Evolutionary conservation across 2,888 invertebrate species (phyloP).

Genomic region (Chalcis sispes): DNA sequence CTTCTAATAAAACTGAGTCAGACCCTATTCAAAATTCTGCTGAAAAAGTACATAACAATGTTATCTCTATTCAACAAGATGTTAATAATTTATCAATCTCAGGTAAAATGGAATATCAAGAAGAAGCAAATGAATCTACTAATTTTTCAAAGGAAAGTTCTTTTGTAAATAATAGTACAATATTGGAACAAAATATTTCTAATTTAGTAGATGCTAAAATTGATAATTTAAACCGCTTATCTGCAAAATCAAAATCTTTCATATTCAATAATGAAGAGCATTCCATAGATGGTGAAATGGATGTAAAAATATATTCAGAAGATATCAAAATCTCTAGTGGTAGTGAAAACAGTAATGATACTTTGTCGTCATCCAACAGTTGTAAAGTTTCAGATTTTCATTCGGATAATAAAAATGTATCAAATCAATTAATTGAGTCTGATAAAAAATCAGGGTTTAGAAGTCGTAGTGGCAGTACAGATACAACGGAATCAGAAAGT

Average conservation of each 20-base stretch:
- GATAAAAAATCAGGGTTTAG: conserved; percentile 71
- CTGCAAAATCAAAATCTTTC: conserved; percentile 38
- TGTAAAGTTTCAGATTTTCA: conserved; percentile 67
- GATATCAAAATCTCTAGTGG: conserved; percentile 70
- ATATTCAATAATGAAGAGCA: conserved; percentile 61
- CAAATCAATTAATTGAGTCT: conserved; percentile 61
- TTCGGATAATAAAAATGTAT: conserved; percentile 60
- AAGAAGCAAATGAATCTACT: conserved; percentile 59
- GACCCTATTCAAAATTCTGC: conserved; percentile 41
- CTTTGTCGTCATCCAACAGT: conserved; percentile 69
- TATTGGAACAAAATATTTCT: conserved; percentile 32
- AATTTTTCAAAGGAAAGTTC: conserved; percentile 38
- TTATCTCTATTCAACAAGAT: conserved; percentile 62
- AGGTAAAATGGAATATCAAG: conserved; percentile 66
- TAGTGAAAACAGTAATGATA: conserved; percentile 79
- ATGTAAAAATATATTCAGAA: conserved; percentile 69
- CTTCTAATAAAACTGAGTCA: conserved; percentile 36
- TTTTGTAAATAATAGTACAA: conserved; percentile 49
- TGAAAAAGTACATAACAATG: conserved; percentile 14
- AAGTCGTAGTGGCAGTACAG: conserved; percentile 73
- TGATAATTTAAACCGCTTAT: conserved; percentile 19
- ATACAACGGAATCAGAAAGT: conserved; percentile 74
- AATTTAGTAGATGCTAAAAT: conserved; percentile 26
- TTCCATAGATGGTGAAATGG: conserved; percentile 69
- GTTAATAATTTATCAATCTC: conserved; percentile 65